Conservation (phyloP, 2,888 invertebrate species). For the Elegia similella region DNA sequence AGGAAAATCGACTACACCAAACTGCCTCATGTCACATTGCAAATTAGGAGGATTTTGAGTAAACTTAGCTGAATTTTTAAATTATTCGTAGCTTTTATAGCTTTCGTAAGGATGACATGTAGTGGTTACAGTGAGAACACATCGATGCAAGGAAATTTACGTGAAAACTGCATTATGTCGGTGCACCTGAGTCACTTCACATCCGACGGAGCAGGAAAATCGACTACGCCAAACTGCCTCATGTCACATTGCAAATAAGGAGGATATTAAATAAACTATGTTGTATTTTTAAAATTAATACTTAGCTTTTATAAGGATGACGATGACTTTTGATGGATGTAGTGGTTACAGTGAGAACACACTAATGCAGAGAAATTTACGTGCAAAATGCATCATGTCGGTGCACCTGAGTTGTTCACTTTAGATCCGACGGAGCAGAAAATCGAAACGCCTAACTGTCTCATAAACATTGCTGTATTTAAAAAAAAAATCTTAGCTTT, state of each 20-base stretch:
- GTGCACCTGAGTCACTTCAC: slow-evolving; percentile 24
- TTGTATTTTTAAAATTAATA: too few relatives aligned
- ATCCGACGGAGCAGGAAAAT: slow-evolving; percentile 17
- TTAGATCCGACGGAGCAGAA: slow-evolving; percentile 23
- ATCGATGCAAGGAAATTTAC: slow-evolving; percentile 13
- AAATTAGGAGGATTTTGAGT: background rate
- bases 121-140: background rate
- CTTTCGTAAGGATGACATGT: too few relatives aligned
- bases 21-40: background rate
- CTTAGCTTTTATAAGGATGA: too few relatives aligned
- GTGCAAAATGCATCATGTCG: slow-evolving; percentile 26
- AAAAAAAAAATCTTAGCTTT: too few relatives aligned
- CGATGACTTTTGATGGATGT: too few relatives aligned
- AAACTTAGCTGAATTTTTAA: too few relatives aligned
- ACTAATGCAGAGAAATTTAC: slow-evolving; percentile 12
- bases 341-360: background rate
- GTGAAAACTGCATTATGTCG: slow-evolving; percentile 26
- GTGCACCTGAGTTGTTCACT: slow-evolving; percentile 20
- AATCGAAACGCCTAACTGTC: background rate
- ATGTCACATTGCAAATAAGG: background rate
- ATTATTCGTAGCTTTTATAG: too few relatives aligned
- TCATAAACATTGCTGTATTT: background rate
- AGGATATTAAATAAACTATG: background rate
- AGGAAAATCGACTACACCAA: slow-evolving; percentile 1
- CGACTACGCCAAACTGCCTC: background rate